A percentile compares a stretch with the other conserved stretches of the same genome.
Evolutionary conservation across 2,888 invertebrate genomes (phyloP).

Genomic region (Drosophila meridionalis): DNA sequence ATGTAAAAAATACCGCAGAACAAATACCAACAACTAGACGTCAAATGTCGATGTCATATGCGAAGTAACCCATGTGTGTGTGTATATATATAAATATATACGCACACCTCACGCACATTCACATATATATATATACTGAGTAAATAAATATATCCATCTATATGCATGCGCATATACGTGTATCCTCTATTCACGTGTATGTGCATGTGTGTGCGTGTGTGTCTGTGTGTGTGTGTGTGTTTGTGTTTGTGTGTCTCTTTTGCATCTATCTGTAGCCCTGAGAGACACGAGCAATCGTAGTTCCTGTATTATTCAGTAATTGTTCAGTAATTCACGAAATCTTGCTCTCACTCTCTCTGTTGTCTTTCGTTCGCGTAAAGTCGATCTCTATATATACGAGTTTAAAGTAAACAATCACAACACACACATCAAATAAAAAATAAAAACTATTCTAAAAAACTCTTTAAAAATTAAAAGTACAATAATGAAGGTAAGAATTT

Average conservation of each 20-base stretch:
- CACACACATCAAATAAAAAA: constrained; percentile 53
- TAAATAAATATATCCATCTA: not conserved
- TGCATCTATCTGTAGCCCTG: constrained; percentile 47
- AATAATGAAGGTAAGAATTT: constrained; percentile 76
- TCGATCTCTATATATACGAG: constrained; percentile 37
- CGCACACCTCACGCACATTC: not conserved
- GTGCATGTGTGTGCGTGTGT: constrained; percentile 42
- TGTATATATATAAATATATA: constrained; percentile 5
- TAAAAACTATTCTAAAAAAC: constrained; percentile 35
- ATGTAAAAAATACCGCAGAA: constrained; percentile 32
- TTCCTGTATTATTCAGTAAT: constrained; percentile 42
- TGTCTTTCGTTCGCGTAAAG: constrained; percentile 61
- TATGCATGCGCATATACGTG: not conserved
- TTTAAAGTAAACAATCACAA: constrained; percentile 32
- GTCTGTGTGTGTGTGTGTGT: constrained; percentile 36
- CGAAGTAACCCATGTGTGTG: constrained; percentile 40
- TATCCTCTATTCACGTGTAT: constrained; percentile 8
- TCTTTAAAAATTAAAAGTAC: constrained; percentile 52
- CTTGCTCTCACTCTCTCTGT: constrained; percentile 51
- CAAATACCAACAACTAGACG: constrained; percentile 39
- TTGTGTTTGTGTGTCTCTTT: constrained; percentile 35
- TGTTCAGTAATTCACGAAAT: constrained; percentile 35
- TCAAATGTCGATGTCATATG: constrained; percentile 36
- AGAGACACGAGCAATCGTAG: constrained; percentile 48
- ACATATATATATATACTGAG: not conserved